Evolutionary conservation across 2,113 vertebrate species (phyloP), one percentile per base, ranked within the genome.

Genomic region (Anhinga rufa): DNA sequence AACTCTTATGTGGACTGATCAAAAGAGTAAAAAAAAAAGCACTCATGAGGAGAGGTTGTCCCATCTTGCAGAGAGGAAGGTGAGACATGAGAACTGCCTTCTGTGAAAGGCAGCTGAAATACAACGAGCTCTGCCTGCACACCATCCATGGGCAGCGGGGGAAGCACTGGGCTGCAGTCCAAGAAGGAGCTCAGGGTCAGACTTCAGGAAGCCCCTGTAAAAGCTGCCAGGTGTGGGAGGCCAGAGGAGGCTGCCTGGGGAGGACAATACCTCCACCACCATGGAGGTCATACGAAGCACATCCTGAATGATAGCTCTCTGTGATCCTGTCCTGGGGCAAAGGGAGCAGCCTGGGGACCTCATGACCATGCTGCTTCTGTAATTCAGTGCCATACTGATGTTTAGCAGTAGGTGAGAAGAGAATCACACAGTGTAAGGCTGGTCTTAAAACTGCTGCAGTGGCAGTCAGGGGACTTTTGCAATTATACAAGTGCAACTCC

Each of bases 71-170:
- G 44, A 58, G 34, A 52, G 14, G 34, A 38, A 24, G 8, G 62
- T 0, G 1, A 52, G 26, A 52, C 13, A 8, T 0, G 10, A 51
- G 51, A 86, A 13, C 22, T 24, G 29, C 17, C 13, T 46, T 49
- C 19, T 70, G 19, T 10, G 46, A 36, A 65, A 57, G 51, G 17
- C 31, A 66, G 14, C 22, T 24, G 65, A 48, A 29, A 32, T 3
- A 44, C 0, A 1, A 12, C 0, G 3, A 42, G 4, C 7, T 49
- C 58, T 58, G 48, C 36, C 70, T 78, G 42, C 36, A 40, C 3
- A 1, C 9, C 1, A 0, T 25, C 58, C 6, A 5, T 2, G 4
- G 51, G 64, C n/a, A 57, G 61, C 14, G 6, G 15, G 32, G 29
- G 18, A 55, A 77, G 20, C 5, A 0, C 28, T 10, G 70, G 40